Conservation (phyloP, 53 echinoderm and acorn worm genomes). For the Astropecten irregularis region DNA sequence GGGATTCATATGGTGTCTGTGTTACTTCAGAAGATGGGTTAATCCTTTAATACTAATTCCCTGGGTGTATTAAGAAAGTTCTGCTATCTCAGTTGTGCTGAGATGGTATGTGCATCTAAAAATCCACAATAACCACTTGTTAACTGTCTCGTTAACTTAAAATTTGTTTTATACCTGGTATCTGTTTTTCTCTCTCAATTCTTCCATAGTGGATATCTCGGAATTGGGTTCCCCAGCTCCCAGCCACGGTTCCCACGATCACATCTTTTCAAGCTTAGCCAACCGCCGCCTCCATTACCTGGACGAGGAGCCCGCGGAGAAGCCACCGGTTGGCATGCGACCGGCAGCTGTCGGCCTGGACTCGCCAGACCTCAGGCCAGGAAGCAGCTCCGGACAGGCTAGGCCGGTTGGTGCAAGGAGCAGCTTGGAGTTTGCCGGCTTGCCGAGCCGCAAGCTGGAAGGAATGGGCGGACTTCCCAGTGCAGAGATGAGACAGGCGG, state of each 20-base stretch:
- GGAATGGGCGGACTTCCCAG: too few relatives aligned
- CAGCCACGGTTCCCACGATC: neutral
- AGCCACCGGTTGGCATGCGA: conserved; percentile 20
- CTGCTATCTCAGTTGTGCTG: too few relatives aligned
- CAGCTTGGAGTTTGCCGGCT: neutral
- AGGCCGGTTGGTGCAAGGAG: neutral
- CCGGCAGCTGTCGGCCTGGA: neutral
- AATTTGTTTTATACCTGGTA: too few relatives aligned
- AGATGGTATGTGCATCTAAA: too few relatives aligned
- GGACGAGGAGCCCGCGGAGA: neutral
- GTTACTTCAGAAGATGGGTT: too few relatives aligned
- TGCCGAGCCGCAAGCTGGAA: neutral
- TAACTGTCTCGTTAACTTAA: too few relatives aligned
- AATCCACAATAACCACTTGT: too few relatives aligned
- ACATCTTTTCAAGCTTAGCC: neutral
- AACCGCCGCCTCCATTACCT: conserved; percentile 29
- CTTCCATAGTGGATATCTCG: conserved; percentile 16
- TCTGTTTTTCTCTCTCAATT: too few relatives aligned
- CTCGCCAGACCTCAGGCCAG: neutral
- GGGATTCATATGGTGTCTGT: too few relatives aligned
- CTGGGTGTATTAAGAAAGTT: too few relatives aligned
- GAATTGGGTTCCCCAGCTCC: neutral
- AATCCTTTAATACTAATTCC: too few relatives aligned
- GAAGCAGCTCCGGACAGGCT: neutral
- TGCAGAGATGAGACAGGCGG: too few relatives aligned